These are phyloP conservation scores for Drosophila leonis DNA, from an alignment of 2,888 invertebrate genomes.

Conservation along the genomic window DNA sequence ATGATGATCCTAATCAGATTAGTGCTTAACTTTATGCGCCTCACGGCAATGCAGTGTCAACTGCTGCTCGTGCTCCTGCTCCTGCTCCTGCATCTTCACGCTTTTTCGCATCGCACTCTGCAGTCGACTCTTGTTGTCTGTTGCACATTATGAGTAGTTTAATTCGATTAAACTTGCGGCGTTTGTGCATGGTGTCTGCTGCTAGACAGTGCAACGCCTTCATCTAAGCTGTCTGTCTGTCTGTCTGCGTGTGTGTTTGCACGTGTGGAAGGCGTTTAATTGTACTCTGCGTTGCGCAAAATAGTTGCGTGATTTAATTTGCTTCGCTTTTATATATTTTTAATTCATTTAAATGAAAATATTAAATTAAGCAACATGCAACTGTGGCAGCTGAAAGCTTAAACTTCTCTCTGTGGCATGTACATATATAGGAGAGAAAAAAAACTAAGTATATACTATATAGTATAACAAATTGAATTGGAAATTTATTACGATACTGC, in stretches of 20 bases:
- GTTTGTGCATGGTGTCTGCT: constrained; percentile 45
- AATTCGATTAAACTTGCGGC: constrained; percentile 84
- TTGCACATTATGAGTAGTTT: constrained; percentile 82
- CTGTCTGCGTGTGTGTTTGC: constrained; percentile 11
- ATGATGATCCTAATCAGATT: constrained; percentile 84
- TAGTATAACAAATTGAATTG: constrained; percentile 29
- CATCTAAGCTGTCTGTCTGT: constrained; percentile 28
- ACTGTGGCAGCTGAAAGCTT: constrained; percentile 12
- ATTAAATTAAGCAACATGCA: constrained; percentile 60
- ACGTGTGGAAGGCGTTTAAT: constrained; percentile 45
- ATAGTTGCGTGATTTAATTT: constrained; percentile 79
- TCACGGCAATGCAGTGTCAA: constrained; percentile 38
- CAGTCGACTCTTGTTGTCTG: constrained; percentile 70
- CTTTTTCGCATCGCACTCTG: constrained; percentile 10
- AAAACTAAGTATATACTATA: neutral
- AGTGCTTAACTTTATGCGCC: constrained; percentile 81
- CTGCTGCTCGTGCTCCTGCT: neutral
- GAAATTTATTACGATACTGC: constrained; percentile 18
- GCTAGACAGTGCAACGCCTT: constrained; percentile 58
- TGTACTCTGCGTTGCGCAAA: constrained; percentile 73
- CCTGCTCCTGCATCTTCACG: neutral
- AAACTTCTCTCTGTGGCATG: neutral
- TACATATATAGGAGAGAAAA: neutral
- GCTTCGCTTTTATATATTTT: constrained; percentile 68
- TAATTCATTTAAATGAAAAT: constrained; percentile 70